Evolutionary conservation across 2,113 vertebrate genomes (phyloP), one percentile per base, ranked within the genome.

Genomic region (Ibidorhyncha struthersii): DNA sequence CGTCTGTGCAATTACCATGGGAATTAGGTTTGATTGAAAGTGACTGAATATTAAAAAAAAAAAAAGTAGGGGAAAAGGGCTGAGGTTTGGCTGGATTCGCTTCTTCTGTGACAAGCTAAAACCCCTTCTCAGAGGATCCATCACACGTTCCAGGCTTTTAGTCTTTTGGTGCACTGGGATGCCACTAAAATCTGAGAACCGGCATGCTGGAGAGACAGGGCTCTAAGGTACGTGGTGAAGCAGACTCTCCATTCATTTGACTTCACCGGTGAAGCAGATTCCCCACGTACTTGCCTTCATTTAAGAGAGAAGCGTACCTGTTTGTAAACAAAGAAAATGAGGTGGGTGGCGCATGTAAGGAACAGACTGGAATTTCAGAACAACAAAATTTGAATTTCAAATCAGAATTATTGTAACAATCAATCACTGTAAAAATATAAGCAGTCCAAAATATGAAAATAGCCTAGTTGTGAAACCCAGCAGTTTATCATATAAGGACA

Each of bases 11-110:
- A 71, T 91, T 79, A 45, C 56, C 36, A 29, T 52, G 38, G 61
- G 63, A 92, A 87, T 91, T 78, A 82, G 22, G 8, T 65, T 90
- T 91, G 69, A 83, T 92, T 86, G 53, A 40, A 78, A 81, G 65
- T 69, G 56, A 62, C 21, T 73, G 65, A 86, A 43, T 61, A 61
- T 71, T 36, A 29, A 53, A 90, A 34, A 36, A 30, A 53, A 56
- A 71, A 36, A 41, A 27, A 27, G 27, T 14, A 40, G 6, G 12
- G 5, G 7, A 27, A 40, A 80, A 63, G 3, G 52, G 17, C 32
- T 71, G 73, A 78, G 49, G 30, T 72, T 82, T 43, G 56, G 34
- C 56, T 67, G 62, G 52, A 14, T 49, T 78, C 0, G 2, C n/a
- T n/a, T 6, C 26, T 73, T 76, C n/a, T 8, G 1, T 1, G 7